Percentiles rank a stretch among this genome's conserved stretches.
Conservation (phyloP, 53 echinoderm and acorn worm genomes). For the Crossaster papposus region DNA sequence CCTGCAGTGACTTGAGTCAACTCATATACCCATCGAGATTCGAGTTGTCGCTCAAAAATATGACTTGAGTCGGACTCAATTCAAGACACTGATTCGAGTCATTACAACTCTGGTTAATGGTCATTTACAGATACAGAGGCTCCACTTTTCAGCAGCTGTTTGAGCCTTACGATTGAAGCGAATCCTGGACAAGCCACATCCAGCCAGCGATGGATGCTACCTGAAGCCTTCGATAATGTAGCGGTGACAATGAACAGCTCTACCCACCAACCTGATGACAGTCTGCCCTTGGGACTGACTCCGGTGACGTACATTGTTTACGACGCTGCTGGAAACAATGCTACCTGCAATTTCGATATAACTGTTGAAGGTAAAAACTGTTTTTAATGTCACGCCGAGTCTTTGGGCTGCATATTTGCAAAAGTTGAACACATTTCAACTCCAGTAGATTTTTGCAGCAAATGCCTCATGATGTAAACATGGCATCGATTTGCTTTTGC, state of each 20-base stretch:
- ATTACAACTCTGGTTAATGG: background rate
- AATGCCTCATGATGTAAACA: too few relatives aligned
- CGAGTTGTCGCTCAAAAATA: too few relatives aligned
- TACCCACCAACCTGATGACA: background rate
- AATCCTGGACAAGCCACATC: slow-evolving; percentile 3
- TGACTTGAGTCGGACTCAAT: too few relatives aligned
- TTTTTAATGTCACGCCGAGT: too few relatives aligned
- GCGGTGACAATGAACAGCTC: slow-evolving; percentile 7
- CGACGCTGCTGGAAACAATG: background rate
- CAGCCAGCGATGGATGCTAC: background rate
- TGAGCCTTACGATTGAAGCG: background rate
- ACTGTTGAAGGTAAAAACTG: background rate
- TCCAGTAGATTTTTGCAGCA: too few relatives aligned
- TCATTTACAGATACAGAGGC: background rate
- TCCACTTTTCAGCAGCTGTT: background rate
- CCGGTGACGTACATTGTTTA: background rate
- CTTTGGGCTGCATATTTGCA: too few relatives aligned
- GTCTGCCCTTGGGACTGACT: background rate
- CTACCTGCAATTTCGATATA: background rate
- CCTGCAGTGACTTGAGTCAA: too few relatives aligned
- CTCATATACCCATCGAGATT: too few relatives aligned
- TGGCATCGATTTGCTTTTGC: too few relatives aligned
- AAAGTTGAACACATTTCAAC: too few relatives aligned
- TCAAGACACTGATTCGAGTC: too few relatives aligned
- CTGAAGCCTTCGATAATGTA: background rate